Percentiles rank a stretch among this genome's conserved stretches.
Conservation (phyloP, 2,797 vertebrate genomes). For the Brachymystax lenok region DNA sequence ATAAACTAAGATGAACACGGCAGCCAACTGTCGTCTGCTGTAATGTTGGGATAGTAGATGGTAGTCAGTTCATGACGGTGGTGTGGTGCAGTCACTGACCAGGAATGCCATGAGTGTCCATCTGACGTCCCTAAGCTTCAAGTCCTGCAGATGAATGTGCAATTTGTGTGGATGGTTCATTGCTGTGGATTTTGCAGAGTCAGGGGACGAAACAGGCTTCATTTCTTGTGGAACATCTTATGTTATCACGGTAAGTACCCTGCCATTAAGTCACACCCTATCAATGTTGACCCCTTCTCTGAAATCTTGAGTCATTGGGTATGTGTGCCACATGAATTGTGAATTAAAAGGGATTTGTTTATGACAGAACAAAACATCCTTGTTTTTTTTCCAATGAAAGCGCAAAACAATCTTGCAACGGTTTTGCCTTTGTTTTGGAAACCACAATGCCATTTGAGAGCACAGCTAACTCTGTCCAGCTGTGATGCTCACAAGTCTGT, state of each 20-base stretch:
- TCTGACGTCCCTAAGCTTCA: background rate
- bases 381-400: background rate
- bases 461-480: slow-evolving; percentile 43
- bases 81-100: background rate
- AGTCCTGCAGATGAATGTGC: background rate
- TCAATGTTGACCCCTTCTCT: background rate
- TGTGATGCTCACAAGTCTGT: slow-evolving; percentile 17
- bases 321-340: too few relatives aligned
- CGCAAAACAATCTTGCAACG: slow-evolving; percentile 5
- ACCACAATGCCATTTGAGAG: slow-evolving; percentile 15
- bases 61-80: background rate
- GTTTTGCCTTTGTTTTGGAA: slow-evolving; percentile 12
- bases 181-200: background rate
- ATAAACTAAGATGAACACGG: too few relatives aligned
- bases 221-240: too few relatives aligned
- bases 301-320: background rate
- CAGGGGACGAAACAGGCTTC: too few relatives aligned
- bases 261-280: background rate
- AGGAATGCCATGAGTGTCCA: background rate
- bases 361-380: background rate
- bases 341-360: background rate
- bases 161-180: background rate
- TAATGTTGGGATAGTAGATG: background rate
- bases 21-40: background rate
- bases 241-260: background rate